Evolutionary conservation across 2,113 vertebrate genomes (phyloP).

Genomic region (Chaetodon trifascialis): DNA sequence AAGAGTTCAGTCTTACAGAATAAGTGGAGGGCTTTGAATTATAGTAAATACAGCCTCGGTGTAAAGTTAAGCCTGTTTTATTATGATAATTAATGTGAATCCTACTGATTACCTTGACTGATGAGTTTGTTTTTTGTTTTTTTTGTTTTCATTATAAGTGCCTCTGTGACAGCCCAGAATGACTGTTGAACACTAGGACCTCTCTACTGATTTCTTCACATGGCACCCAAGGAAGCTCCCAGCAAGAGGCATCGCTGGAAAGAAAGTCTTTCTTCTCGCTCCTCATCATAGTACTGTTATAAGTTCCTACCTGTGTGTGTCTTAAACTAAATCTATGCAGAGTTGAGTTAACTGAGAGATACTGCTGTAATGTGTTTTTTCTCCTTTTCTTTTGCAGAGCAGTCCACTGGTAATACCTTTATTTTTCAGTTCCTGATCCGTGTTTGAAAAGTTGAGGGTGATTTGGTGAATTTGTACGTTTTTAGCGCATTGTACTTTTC

Average conservation of each 20-base stretch:
- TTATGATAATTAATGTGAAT: not conserved
- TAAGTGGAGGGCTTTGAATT: not conserved
- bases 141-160: slow-evolving; percentile 57
- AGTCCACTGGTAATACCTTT: slow-evolving; percentile 11
- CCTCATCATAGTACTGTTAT: slow-evolving; percentile 61
- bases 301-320: slow-evolving; percentile 74
- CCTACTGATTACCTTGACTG: slow-evolving; percentile 7
- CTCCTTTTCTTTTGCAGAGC: slow-evolving; percentile 7
- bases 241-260: slow-evolving; percentile 14
- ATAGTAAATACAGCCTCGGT: not conserved
- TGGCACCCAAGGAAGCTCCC: slow-evolving; percentile 20
- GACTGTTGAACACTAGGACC: slow-evolving; percentile 47
- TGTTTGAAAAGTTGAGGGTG: not conserved
- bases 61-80: slow-evolving; percentile 1
- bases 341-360: slow-evolving; percentile 48
- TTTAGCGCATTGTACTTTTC: slow-evolving; percentile 2
- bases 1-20: not conserved
- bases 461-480: slow-evolving; percentile 21
- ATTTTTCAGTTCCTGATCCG: slow-evolving; percentile 19
- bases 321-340: slow-evolving; percentile 81
- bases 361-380: slow-evolving; percentile 49
- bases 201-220: slow-evolving; percentile 32
- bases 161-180: slow-evolving; percentile 76
- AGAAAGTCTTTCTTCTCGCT: slow-evolving; percentile 18
- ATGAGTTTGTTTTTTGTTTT: not conserved